Base-by-base conservation (phyloP, 2,888 invertebrate species). In the Melanchra persicariae region DNA sequence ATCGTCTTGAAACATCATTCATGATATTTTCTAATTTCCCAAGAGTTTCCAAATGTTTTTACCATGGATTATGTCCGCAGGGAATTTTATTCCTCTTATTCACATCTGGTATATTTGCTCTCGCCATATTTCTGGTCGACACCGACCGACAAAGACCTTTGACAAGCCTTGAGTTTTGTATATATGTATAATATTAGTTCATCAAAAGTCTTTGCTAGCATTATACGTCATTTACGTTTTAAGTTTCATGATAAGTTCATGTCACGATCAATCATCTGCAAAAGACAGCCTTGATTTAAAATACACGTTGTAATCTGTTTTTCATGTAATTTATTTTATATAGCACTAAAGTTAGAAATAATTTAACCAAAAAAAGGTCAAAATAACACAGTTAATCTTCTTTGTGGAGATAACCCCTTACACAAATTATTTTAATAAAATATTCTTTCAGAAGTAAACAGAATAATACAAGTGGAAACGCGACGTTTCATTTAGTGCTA, bases 401-500 rank as follows among this genome's bases (percentile, higher is more conserved):
- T 19, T 47, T 12, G 24, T 12, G 17, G 52, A 26, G 24, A 67
- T 59, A 37, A 15, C 19, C 40, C 17, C n/a, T 55, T n/a, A 52
- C 3, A 69, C 22, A 55, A 61, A 77, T 10, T n/a, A 49, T 24
- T 40, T 61, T 2, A 61, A 30, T 34, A 51, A 30, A 52, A 47
- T 8, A 30, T n/a, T 57, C 12, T 51, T 60, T 70, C 37, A 51
- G 9, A 37, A 70, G 0, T 70, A 62, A 58, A 58, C 43, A 51
- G 51, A 62, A 58, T 47, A 62, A 70, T 26, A 40, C 47, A 57
- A 54, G 24, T 37, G 15, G 19, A 51, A 37, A 24, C 19, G 45
- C 43, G 60, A 51, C 63, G 30, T 70, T 70, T 64, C 61, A 67
- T 75, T 70, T 65, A 65, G 64, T 54, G 62, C 58, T 70, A 70